Evolutionary conservation across 2,888 invertebrate species (phyloP).

Genomic region (Myathropa florea): DNA sequence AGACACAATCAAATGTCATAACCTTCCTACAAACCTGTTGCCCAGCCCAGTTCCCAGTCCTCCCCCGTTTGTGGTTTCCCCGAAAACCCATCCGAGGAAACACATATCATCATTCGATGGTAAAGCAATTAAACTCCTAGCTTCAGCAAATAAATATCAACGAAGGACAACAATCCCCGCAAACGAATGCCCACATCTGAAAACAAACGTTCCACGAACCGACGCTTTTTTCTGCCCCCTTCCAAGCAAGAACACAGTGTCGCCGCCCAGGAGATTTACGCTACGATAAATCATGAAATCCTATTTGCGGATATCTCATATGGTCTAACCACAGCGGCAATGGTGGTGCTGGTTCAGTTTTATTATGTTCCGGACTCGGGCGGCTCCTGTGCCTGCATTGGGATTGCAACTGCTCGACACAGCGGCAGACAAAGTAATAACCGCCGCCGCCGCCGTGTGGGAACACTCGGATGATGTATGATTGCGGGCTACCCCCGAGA

Average conservation of each 20-base stretch:
- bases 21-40: background rate
- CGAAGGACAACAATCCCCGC: background rate
- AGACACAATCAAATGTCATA: background rate
- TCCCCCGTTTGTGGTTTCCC: background rate
- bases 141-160: background rate
- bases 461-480: conserved; percentile 51
- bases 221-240: background rate
- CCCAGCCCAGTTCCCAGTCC: background rate
- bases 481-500: conserved; percentile 24
- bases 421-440: conserved; percentile 53
- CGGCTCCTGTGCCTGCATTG: conserved; percentile 26
- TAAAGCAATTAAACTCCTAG: background rate
- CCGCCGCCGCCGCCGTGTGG: conserved; percentile 17
- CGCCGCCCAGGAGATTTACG: conserved; percentile 50
- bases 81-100: background rate
- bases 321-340: conserved; percentile 35
- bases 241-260: background rate
- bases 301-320: conserved; percentile 67
- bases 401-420: conserved; percentile 29
- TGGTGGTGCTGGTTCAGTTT: conserved; percentile 30
- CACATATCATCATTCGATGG: background rate
- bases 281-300: conserved; percentile 64
- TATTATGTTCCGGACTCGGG: conserved; percentile 62
- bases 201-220: background rate
- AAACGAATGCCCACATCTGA: background rate